Conservation (phyloP, 2,888 invertebrate species). For the Amblyjoppa fuscipennis region DNA sequence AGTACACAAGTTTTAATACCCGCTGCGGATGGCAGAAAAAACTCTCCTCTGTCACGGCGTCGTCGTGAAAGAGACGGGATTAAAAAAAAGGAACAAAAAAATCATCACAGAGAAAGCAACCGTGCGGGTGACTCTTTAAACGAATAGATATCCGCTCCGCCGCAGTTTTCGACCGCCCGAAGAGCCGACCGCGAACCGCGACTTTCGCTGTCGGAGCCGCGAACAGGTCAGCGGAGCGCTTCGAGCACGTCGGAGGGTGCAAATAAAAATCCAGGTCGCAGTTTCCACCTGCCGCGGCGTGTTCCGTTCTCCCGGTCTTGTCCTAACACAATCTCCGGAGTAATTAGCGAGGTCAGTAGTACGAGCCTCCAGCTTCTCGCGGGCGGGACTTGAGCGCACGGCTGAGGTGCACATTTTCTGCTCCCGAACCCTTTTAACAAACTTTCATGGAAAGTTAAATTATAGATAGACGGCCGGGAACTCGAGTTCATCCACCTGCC, state of each 20-base stretch:
- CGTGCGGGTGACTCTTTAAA: conserved; percentile 42
- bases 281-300: conserved; percentile 12
- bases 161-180: conserved; percentile 27
- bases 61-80: conserved; percentile 21
- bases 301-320: conserved; percentile 49
- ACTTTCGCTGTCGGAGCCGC: conserved; percentile 34
- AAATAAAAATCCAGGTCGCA: conserved; percentile 65
- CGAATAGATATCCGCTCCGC: conserved; percentile 38
- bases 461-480: background rate
- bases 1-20: background rate
- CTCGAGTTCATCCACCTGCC: background rate
- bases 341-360: conserved; percentile 58
- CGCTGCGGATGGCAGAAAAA: background rate
- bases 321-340: conserved; percentile 62
- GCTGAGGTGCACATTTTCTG: conserved; percentile 30
- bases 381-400: no score
- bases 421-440: background rate
- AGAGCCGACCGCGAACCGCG: conserved; percentile 33
- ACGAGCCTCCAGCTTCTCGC: no score
- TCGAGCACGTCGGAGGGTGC: conserved; percentile 31
- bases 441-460: background rate
- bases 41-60: conserved; percentile 5
- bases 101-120: conserved; percentile 11
- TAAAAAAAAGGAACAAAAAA: background rate
- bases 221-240: conserved; percentile 42